Evolutionary conservation across 2,888 invertebrate species (phyloP), one percentile per base, ranked within the genome.

Genomic region (Eupithecia dodoneata): DNA sequence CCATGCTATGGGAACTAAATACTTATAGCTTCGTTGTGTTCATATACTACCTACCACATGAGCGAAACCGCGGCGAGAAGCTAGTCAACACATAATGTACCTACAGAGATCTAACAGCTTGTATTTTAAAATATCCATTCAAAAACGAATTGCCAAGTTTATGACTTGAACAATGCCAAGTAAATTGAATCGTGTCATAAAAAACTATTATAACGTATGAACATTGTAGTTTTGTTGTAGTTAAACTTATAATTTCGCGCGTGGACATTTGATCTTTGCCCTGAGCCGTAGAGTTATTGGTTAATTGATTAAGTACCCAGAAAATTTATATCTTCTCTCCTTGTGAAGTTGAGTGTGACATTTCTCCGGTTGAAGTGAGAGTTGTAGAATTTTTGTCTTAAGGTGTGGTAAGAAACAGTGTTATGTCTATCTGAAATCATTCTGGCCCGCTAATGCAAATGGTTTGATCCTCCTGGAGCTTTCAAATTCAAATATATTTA

Each of bases 61-160:
- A 30, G 30, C 30, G 4, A 63, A 63, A 30, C 12, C 10, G 12
- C 30, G 63, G 63, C 10, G 4, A 63, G 30, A 63, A 18, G 4
- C 30, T 63, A 63, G 30, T 59, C 18, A 59, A 59, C 59, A 30
- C 63, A 30, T 63, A 30, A 4, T 30, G 9, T 12, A 10, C 4
- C 10, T 12, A 63, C 63, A 12, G 10, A 63, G 63, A 63, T 30
- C 18, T 63, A 30, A 30, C 63, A 63, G 63, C 63, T 30, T 10
- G 18, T 63, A 63, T 63, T 63, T 63, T 63, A 30, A 63, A 12
- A 63, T 63, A 30, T 30, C 63, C 63, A 63, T 63, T 63, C 30
- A 63, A 63, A 59, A 63, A 12, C 63, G 7, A 63, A 30, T 63
- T 63, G 18, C 63, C 63, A 63, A 30, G 63, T 63, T 63, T 63